Percentiles rank a stretch among this genome's conserved stretches.
Evolutionary conservation across 2,113 vertebrate species (phyloP).

Genomic region (Phodopus roborovskii): DNA sequence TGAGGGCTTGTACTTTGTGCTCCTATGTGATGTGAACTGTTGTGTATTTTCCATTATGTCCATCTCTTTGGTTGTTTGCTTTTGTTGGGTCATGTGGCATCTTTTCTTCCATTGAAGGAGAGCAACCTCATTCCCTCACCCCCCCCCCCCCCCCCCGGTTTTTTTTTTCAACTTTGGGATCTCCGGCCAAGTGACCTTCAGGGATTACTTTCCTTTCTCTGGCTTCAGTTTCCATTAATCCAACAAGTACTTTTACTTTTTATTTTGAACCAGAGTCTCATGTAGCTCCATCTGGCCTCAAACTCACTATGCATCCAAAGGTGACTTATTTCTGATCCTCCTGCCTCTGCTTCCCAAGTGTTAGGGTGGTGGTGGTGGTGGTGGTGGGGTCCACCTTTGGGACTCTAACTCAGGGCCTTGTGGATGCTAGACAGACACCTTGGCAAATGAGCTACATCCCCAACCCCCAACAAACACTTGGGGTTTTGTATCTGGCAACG

Average conservation of each 20-base stretch:
- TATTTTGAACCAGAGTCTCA: not conserved
- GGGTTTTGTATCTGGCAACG: not conserved
- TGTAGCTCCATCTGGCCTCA: not conserved
- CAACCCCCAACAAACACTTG: not conserved
- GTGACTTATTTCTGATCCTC: not conserved
- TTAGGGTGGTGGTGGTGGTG: not conserved
- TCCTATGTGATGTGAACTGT: not conserved
- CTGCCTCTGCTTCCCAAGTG: not conserved
- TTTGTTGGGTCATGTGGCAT: not conserved
- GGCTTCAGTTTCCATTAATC: slow-evolving; percentile 1
- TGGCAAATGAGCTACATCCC: not conserved
- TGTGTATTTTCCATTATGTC: not conserved
- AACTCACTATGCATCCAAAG: not conserved
- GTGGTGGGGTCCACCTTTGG: not conserved
- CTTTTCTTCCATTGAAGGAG: not conserved
- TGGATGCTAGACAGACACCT: not conserved
- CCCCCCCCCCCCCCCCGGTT: not conserved
- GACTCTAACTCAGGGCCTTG: not conserved
- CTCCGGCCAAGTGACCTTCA: not conserved
- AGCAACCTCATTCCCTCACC: not conserved
- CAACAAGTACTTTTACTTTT: not conserved
- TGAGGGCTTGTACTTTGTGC: not conserved
- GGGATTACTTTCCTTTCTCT: not conserved
- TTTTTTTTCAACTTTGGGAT: not conserved
- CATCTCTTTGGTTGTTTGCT: not conserved